Percentiles rank a stretch among this genome's conserved stretches.
Conservation (phyloP, 2,888 invertebrate species). For the Pyrgus malvae region DNA sequence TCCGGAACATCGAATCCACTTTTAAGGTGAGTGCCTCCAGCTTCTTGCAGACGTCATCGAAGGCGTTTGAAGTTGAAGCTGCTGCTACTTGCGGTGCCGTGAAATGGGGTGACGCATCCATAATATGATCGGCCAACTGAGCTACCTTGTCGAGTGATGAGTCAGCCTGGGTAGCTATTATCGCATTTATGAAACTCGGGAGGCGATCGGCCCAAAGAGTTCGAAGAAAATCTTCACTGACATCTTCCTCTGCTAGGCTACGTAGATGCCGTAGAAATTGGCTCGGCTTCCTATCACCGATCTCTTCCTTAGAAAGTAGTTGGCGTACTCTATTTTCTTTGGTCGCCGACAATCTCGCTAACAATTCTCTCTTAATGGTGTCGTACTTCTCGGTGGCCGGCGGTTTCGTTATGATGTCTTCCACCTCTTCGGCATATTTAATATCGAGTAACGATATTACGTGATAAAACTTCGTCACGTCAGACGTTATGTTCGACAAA, state of each 20-base stretch:
- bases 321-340: conserved; percentile 3
- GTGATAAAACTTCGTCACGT: neutral
- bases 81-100: neutral
- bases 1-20: neutral
- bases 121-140: conserved; percentile 2
- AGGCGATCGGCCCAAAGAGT: neutral
- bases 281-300: conserved; percentile 1
- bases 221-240: neutral
- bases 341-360: neutral
- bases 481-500: neutral
- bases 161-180: neutral
- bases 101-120: conserved; percentile 1
- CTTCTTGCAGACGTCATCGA: neutral
- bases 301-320: neutral
- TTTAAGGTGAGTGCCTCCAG: neutral
- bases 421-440: neutral
- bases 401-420: neutral
- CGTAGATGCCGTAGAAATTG: conserved; percentile 2
- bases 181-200: neutral
- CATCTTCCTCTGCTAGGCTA: neutral
- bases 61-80: neutral
- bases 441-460: neutral
- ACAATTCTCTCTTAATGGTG: conserved; percentile 2
- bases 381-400: neutral
- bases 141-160: neutral